A percentile compares a stretch with the other conserved stretches of the same genome.
Evolutionary conservation across 1,140 invertebrate species (phyloP).

Genomic region (Zophobas atratus): DNA sequence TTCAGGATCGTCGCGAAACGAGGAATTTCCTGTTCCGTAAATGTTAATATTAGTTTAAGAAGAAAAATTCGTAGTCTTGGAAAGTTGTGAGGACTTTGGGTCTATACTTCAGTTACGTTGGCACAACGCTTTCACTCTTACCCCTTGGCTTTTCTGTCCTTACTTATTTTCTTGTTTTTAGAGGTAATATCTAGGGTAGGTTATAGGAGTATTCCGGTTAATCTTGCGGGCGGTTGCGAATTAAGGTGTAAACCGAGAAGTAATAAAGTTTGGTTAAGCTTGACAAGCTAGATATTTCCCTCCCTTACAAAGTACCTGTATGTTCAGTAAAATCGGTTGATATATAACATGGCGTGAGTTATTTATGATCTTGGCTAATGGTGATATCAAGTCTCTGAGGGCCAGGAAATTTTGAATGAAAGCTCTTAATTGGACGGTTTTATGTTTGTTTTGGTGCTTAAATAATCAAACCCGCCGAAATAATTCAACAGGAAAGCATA

Average conservation of each 20-base stretch:
- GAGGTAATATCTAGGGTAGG: constrained; percentile 17
- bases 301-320: constrained; percentile 45
- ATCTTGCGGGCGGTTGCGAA: constrained; percentile 37
- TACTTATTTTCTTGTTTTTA: constrained; percentile 20
- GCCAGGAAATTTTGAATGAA: constrained; percentile 35
- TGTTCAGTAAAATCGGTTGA: constrained; percentile 34
- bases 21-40: background rate
- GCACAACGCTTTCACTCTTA: background rate
- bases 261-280: constrained; percentile 48
- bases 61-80: background rate
- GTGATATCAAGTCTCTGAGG: constrained; percentile 43
- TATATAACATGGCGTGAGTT: constrained; percentile 43
- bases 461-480: constrained; percentile 1
- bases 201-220: constrained; percentile 34
- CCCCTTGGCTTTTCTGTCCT: background rate
- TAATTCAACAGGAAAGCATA: constrained; percentile 3
- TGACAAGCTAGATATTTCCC: constrained; percentile 44
- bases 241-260: constrained; percentile 43
- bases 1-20: background rate
- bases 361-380: constrained; percentile 39
- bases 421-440: constrained; percentile 30
- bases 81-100: background rate
- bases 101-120: background rate
- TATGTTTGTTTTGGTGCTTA: constrained; percentile 5
- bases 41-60: background rate